Base-by-base conservation (phyloP, 2,113 vertebrate genomes). In the Zosterops borbonicus region DNA sequence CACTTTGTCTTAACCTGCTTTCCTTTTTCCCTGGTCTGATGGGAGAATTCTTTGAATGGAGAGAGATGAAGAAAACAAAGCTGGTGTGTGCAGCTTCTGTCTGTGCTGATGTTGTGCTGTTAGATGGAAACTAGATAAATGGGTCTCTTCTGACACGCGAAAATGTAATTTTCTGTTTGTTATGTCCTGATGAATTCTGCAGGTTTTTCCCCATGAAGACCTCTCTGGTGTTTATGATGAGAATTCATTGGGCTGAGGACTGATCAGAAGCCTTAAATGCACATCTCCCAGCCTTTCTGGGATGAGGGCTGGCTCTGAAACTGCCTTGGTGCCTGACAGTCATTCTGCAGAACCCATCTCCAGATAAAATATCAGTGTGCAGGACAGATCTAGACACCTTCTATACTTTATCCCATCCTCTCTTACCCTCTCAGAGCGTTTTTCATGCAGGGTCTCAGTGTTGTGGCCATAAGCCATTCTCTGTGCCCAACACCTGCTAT, bases 401-500 rank as follows among this genome's bases (percentile, higher is more conserved):
- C 22, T 21, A 20, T 7, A 14, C 25, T 68, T 78, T 41, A 12
- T 37, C 55, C 5, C 37, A 9, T 42, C 50, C 27, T 80, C 5
- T 59, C 35, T 49, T 69, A 39, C 24, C 1, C 0, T 42, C 55
- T 70, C 42, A 55, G 70, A 33, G 56, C 6, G 9, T 50, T 85
- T 78, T 80, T 83, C 55, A 37, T 0, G 0, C 3, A 2, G 17
- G 9, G 22, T 80, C 28, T 27, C 46, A 33, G 71, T 15, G 33
- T 12, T 4, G 11, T 24, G 69, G 49, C 68, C 1, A 0, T 22
- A 42, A 41, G 8, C 13, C 3, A 6, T 28, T 50, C 65, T 47
- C 62, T 2, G 8, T 62, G 46, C 42, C 81, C 25, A 28, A 3
- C 1, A 2, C 5, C 0, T 4, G 4, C 29, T 42, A 33, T 16